phyloP scores from a whole-genome alignment of 2,113 vertebrate genomes.

The Amblyopsis rosae region DNA sequence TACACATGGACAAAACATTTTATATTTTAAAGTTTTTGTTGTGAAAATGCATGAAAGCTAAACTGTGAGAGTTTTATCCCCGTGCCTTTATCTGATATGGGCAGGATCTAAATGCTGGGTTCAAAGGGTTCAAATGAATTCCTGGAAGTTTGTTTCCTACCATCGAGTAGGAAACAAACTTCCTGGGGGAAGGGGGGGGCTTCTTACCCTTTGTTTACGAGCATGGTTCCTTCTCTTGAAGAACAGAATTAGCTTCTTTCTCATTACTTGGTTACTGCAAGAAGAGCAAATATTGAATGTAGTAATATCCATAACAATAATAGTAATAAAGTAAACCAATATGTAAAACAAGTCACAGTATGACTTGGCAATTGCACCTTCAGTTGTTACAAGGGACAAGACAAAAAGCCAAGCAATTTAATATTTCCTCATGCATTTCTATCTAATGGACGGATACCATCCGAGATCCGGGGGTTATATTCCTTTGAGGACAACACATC shows the following conservation, averaged over 20 bases:
- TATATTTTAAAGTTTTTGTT: too few species aligned
- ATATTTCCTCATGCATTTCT: background rate
- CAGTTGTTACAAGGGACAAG: background rate
- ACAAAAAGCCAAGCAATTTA: background rate
- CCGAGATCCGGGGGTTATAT: background rate
- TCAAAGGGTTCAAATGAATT: conserved; percentile 20
- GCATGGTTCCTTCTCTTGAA: conserved; percentile 99
- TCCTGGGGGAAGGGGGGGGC: background rate
- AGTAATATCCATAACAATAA: background rate
- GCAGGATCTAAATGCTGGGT: background rate
- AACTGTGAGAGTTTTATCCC: background rate
- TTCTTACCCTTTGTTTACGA: conserved; percentile 95
- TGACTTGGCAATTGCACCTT: background rate
- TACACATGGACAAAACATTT: too few species aligned
- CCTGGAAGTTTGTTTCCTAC: conserved; percentile 3
- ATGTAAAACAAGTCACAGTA: background rate
- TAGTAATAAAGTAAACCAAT: background rate
- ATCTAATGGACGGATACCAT: background rate
- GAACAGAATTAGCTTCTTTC: conserved; percentile 98
- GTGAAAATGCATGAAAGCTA: background rate
- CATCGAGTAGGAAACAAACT: too few species aligned
- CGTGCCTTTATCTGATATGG: background rate
- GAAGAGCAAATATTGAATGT: conserved; percentile 37
- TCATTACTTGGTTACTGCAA: conserved; percentile 98
- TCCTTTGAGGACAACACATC: too few species aligned